These are phyloP conservation scores for Pteronura brasiliensis DNA, from an alignment of 2,113 vertebrate species.

Conservation along the genomic window DNA sequence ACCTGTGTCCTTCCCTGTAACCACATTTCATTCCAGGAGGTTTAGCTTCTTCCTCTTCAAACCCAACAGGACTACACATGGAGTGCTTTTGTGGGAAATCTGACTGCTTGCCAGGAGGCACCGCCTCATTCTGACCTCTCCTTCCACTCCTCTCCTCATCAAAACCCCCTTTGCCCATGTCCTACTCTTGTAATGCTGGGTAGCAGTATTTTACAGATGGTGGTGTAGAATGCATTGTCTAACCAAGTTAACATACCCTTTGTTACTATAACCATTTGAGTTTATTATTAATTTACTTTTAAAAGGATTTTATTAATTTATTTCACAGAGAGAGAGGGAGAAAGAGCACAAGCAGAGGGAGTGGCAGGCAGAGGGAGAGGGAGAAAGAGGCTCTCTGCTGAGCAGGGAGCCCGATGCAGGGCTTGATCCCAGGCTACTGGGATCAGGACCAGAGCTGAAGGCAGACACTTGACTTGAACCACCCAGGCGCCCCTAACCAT, in stretches of 20 bases:
- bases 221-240: neutral
- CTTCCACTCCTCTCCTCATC: neutral
- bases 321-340: too few species aligned
- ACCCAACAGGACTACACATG: neutral
- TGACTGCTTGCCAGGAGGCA: neutral
- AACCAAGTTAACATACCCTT: neutral
- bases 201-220: neutral
- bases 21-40: neutral
- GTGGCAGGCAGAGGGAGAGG: too few species aligned
- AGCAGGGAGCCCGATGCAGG: neutral
- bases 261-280: neutral
- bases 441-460: neutral
- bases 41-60: neutral
- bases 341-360: too few species aligned
- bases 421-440: neutral
- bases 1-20: neutral
- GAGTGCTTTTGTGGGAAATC: neutral
- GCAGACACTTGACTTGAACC: neutral
- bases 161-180: neutral
- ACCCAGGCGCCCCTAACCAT: neutral
- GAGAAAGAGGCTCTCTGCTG: too few species aligned
- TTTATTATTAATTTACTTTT: neutral
- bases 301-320: too few species aligned
- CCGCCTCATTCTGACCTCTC: neutral
- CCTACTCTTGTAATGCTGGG: neutral